These are phyloP conservation scores for Gallinago undulata DNA, from an alignment of 2,113 vertebrate species.

Conservation along the genomic window DNA sequence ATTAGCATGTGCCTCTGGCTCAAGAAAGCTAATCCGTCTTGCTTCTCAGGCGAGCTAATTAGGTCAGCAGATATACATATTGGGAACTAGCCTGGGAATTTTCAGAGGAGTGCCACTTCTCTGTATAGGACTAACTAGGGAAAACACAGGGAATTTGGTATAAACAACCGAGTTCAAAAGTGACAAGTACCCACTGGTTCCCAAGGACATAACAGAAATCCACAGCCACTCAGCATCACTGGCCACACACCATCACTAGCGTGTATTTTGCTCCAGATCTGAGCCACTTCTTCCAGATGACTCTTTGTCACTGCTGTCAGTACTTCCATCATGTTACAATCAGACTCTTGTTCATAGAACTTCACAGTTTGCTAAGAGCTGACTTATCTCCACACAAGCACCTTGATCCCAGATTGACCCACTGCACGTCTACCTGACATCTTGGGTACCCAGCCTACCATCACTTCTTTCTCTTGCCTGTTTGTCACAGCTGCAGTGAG, in stretches of 20 bases:
- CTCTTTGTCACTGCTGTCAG: not conserved
- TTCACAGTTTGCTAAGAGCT: not conserved
- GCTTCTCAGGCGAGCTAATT: conserved; percentile 14
- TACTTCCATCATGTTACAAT: not conserved
- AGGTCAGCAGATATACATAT: not conserved
- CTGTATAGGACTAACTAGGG: not conserved
- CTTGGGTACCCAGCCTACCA: not conserved
- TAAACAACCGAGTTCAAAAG: not conserved
- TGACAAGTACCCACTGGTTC: not conserved
- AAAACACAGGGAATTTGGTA: not conserved
- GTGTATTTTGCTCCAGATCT: not conserved
- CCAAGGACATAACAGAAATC: not conserved
- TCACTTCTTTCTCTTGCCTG: not conserved
- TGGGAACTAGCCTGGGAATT: not conserved
- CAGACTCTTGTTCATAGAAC: not conserved
- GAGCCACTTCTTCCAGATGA: not conserved
- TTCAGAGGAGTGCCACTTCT: not conserved
- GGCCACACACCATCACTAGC: not conserved
- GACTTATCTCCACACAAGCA: not conserved
- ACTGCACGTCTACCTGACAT: not conserved
- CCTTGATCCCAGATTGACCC: not conserved
- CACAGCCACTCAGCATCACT: not conserved
- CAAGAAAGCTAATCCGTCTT: conserved; percentile 23
- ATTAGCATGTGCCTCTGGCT: conserved; percentile 14
- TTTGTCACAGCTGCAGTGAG: not conserved